A percentile compares a stretch with the other conserved stretches of the same genome.
phyloP scores from a whole-genome alignment of 2,888 invertebrate species.

The Eristalis intricaria region DNA sequence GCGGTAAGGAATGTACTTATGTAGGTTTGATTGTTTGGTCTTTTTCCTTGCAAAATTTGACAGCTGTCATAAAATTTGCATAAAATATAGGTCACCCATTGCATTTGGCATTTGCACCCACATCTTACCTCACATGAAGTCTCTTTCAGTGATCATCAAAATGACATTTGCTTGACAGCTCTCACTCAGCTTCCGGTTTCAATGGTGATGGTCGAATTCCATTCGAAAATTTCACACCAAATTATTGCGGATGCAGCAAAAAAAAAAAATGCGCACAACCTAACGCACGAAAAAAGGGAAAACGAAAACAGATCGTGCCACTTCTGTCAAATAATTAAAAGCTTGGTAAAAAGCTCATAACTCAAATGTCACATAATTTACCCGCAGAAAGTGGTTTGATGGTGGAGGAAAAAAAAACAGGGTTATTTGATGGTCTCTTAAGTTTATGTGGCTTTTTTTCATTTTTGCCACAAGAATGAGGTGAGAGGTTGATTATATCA shows the following conservation, averaged over 20 bases:
- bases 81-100: neutral
- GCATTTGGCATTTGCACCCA: neutral
- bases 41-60: slow-evolving; percentile 1
- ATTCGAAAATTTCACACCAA: neutral
- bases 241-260: neutral
- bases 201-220: neutral
- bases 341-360: neutral
- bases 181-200: neutral
- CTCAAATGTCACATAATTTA: slow-evolving; percentile 9
- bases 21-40: slow-evolving; percentile 8
- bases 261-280: neutral
- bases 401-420: neutral
- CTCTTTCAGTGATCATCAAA: neutral
- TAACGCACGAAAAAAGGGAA: neutral
- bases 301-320: neutral
- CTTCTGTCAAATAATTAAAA: neutral
- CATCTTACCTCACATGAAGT: neutral
- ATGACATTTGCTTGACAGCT: neutral
- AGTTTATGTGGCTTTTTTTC: neutral
- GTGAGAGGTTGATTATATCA: slow-evolving; percentile 1
- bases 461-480: neutral
- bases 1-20: slow-evolving; percentile 37
- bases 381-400: neutral
- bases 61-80: slow-evolving; percentile 2
- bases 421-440: neutral